Evolutionary conservation across 2,113 vertebrate genomes (phyloP).

Genomic region (Malurus cyaneus): DNA sequence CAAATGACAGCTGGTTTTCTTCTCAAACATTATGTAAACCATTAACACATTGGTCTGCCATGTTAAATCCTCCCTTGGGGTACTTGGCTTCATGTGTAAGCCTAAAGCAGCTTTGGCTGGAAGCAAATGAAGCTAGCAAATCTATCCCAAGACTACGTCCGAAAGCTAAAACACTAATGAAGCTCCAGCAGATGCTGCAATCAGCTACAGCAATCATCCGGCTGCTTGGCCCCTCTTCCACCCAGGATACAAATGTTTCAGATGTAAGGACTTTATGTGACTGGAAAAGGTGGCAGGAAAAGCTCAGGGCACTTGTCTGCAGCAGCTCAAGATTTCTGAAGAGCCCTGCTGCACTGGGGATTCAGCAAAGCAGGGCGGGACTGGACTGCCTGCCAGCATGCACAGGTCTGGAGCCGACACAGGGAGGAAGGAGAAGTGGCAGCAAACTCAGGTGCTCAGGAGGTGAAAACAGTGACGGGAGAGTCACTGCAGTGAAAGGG

Average conservation of each 20-base stretch:
- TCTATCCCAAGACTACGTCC: neutral
- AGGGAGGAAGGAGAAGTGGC: neutral
- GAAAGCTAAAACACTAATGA: neutral
- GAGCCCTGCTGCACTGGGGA: neutral
- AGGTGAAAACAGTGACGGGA: neutral
- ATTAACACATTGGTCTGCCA: neutral
- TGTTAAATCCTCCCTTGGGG: neutral
- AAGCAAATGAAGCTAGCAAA: conserved; percentile 24
- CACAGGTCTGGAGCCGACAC: neutral
- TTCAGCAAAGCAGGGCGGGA: neutral
- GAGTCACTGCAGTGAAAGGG: neutral
- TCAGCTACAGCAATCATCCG: neutral
- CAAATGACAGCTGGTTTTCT: conserved; percentile 8
- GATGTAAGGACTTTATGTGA: neutral
- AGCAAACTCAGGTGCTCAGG: neutral
- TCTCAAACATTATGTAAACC: conserved; percentile 27
- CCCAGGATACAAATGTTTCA: neutral
- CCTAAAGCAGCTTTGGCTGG: conserved; percentile 46
- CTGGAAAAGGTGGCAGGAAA: neutral
- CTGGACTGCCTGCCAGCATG: neutral
- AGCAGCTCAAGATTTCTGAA: neutral
- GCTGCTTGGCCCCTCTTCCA: neutral
- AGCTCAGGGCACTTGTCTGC: neutral
- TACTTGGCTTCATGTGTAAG: neutral
- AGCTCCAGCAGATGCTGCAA: neutral